A percentile compares a stretch with the other conserved stretches of the same genome.
phyloP scores from a whole-genome alignment of 1,140 invertebrate genomes.

The Aphis gossypii region DNA sequence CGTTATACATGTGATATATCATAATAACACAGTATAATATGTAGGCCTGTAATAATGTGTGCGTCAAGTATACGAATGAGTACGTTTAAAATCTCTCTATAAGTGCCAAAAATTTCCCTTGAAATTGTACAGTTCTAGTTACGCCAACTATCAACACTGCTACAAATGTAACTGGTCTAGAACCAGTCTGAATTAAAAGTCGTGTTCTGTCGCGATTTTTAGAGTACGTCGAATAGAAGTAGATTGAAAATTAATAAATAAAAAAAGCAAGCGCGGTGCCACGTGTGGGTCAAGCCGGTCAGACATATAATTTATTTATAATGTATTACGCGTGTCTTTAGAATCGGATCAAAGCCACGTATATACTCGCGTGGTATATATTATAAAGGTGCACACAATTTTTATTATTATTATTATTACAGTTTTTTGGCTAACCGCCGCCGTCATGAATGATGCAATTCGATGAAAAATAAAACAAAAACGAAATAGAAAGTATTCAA shows the following conservation, averaged over 20 bases:
- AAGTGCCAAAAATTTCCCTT: constrained; percentile 21
- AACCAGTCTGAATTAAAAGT: neutral
- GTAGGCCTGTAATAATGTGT: neutral
- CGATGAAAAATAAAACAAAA: neutral
- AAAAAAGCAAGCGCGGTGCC: neutral
- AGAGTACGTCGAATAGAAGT: neutral
- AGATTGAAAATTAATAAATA: neutral
- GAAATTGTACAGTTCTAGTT: neutral
- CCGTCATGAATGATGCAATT: neutral
- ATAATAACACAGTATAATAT: neutral
- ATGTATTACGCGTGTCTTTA: constrained; percentile 25
- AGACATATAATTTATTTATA: constrained; percentile 45
- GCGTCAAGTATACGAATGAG: neutral
- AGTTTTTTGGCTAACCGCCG: neutral
- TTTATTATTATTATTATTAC: neutral
- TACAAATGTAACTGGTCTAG: neutral
- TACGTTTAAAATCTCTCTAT: neutral
- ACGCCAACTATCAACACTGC: neutral
- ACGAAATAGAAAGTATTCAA: constrained; percentile 21
- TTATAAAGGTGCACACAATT: neutral
- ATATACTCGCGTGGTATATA: neutral
- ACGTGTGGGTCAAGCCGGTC: constrained; percentile 39
- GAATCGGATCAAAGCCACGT: neutral
- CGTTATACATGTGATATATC: neutral
- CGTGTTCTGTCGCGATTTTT: neutral